Evolutionary conservation across 2,888 invertebrate genomes (phyloP).

Genomic region (Yponomeuta evonymella): DNA sequence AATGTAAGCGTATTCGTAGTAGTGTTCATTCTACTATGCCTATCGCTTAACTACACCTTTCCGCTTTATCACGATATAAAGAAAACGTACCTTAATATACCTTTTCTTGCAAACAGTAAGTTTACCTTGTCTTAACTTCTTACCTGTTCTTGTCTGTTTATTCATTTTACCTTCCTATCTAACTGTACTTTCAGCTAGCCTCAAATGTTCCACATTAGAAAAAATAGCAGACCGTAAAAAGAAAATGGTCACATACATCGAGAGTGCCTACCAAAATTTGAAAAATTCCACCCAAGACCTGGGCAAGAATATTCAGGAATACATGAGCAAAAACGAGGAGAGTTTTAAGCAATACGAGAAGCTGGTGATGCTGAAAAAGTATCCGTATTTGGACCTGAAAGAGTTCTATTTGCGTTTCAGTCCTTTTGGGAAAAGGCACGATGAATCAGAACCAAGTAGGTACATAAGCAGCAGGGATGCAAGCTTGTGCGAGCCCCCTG

Average conservation of each 20-base stretch:
- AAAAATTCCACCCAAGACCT: slow-evolving; percentile 39
- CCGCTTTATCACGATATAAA: slow-evolving; percentile 40
- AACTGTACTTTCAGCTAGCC: neutral
- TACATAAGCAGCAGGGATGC: neutral
- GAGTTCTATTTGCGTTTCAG: slow-evolving; percentile 52
- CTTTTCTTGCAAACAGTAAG: slow-evolving; percentile 29
- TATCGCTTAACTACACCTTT: slow-evolving; percentile 55
- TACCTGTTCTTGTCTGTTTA: neutral
- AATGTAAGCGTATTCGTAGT: slow-evolving; percentile 38
- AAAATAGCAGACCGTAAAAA: slow-evolving; percentile 34
- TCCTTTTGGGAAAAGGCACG: slow-evolving; percentile 25
- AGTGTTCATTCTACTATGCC: slow-evolving; percentile 43
- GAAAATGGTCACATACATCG: slow-evolving; percentile 37
- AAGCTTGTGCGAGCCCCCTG: slow-evolving; percentile 29
- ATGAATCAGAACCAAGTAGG: neutral
- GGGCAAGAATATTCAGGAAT: slow-evolving; percentile 30
- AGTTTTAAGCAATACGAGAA: slow-evolving; percentile 56
- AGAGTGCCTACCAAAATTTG: slow-evolving; percentile 36
- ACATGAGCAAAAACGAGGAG: slow-evolving; percentile 39
- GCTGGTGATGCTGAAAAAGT: slow-evolving; percentile 64
- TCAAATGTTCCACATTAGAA: slow-evolving; percentile 11
- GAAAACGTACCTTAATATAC: slow-evolving; percentile 23
- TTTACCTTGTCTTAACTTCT: neutral
- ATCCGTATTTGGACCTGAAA: slow-evolving; percentile 60
- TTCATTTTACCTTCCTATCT: neutral